Conservation (phyloP, 1,140 invertebrate species). For the Pteromalus puparum region DNA sequence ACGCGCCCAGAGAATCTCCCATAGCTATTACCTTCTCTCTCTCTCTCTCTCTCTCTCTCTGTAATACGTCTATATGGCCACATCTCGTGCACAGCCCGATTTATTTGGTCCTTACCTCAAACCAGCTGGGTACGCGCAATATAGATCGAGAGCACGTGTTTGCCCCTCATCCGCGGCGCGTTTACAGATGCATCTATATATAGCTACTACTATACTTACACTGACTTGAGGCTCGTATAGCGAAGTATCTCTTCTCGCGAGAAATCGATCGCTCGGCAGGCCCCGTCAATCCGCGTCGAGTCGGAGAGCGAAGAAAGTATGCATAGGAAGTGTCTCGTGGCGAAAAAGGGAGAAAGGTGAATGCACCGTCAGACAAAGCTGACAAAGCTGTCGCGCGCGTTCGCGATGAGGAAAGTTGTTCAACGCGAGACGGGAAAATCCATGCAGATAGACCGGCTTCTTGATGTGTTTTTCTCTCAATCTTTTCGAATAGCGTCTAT, state of each 20-base stretch:
- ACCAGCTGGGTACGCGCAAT: too few species aligned
- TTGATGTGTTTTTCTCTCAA: not conserved
- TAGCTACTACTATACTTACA: too few species aligned
- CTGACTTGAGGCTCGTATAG: too few species aligned
- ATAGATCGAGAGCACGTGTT: not conserved
- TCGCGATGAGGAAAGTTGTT: slow-evolving; percentile 48
- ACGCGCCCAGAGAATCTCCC: not conserved
- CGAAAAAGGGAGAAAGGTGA: slow-evolving; percentile 44
- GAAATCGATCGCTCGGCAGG: not conserved
- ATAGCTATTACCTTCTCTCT: not conserved
- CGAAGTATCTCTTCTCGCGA: not conserved
- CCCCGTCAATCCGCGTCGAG: not conserved
- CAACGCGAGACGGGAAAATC: slow-evolving; percentile 19
- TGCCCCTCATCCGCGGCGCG: not conserved
- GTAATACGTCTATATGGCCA: too few species aligned
- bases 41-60: too few species aligned
- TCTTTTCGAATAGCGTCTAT: too few species aligned
- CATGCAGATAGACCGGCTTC: not conserved
- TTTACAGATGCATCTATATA: too few species aligned
- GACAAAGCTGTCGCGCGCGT: slow-evolving; percentile 26
- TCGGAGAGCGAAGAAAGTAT: slow-evolving; percentile 20
- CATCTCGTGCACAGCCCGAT: too few species aligned
- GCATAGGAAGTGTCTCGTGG: not conserved
- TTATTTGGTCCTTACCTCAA: too few species aligned
- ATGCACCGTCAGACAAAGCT: slow-evolving; percentile 54